These are phyloP conservation scores for Pongo abelii DNA, from an alignment of 2,113 vertebrate genomes.

Conservation along the genomic window DNA sequence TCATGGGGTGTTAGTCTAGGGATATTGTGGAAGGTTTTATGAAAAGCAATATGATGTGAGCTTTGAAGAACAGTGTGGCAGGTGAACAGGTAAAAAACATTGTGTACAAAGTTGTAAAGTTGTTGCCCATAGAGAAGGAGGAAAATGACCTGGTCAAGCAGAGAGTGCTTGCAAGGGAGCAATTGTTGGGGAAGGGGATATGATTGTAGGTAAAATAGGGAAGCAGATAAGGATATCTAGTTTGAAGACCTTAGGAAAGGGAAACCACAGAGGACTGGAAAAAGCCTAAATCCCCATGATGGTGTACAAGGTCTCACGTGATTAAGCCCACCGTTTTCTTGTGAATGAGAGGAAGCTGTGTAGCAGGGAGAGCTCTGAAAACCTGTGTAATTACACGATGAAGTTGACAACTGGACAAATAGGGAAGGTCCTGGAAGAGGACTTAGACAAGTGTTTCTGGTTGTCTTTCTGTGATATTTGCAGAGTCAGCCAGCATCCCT, in stretches of 20 bases:
- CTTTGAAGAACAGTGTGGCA: not conserved
- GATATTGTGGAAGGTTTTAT: not conserved
- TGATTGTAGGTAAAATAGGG: not conserved
- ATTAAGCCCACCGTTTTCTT: not conserved
- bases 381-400: not conserved
- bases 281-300: not conserved
- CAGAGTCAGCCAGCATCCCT: not conserved
- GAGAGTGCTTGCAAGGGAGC: not conserved
- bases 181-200: not conserved
- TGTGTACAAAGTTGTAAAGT: not conserved
- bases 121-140: not conserved
- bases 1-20: not conserved
- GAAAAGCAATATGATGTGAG: not conserved
- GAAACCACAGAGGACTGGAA: not conserved
- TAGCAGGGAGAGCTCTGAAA: not conserved
- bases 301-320: too few species aligned
- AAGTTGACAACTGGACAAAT: not conserved
- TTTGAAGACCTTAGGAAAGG: not conserved
- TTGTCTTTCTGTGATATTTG: not conserved
- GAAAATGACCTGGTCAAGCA: not conserved
- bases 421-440: not conserved
- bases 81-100: not conserved
- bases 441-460: not conserved
- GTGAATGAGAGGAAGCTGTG: conserved; percentile 43
- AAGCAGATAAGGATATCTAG: not conserved